Evolutionary conservation across 2,888 invertebrate species (phyloP), one percentile per base, ranked within the genome.

Genomic region (Eupithecia pulchellata): DNA sequence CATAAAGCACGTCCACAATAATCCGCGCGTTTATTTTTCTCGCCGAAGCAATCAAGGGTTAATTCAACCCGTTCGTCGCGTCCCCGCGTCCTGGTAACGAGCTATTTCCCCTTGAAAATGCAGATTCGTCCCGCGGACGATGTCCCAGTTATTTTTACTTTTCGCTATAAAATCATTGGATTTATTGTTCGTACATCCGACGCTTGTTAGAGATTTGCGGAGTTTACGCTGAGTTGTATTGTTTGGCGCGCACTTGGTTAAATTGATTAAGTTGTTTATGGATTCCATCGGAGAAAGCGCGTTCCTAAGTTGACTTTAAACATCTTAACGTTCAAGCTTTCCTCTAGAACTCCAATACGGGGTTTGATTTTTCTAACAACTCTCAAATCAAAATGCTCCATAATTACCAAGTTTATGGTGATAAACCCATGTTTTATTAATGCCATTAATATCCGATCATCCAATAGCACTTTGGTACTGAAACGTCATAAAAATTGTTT

Each of bases 11-110:
- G 78, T 87, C 89, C 82, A 78, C 66, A 72, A 36, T 65, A 81
- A 55, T 76, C 80, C 25, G 74, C 73, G 61, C 70, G 55, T 67
- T 68, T 67, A 72, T 74, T 80, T 87, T 86, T 86, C 80, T 75
- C 78, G 73, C 68, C 65, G 72, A 72, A 82, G 84, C 86, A 87
- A 89, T 89, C 85, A 86, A 86, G 88, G 84, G 87, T 89, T 89
- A 89, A 90, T 90, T 88, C 79, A 81, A 84, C 80, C 76, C 78
- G 77, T 78, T 82, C 82, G 82, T 83, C 85, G 66, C 80, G 80
- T 75, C 68, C 75, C 76, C 70, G 70, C 75, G 74, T 71, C 60
- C 62, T 73, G 69, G 73, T 86, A 86, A 87, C 84, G 86, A 87
- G 81, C 81, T 80, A 82, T 83, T 88, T 89, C 86, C 86, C 75